phyloP scores from a whole-genome alignment of 2,113 vertebrate genomes.

The Machaerirhynchus nigripectus region DNA sequence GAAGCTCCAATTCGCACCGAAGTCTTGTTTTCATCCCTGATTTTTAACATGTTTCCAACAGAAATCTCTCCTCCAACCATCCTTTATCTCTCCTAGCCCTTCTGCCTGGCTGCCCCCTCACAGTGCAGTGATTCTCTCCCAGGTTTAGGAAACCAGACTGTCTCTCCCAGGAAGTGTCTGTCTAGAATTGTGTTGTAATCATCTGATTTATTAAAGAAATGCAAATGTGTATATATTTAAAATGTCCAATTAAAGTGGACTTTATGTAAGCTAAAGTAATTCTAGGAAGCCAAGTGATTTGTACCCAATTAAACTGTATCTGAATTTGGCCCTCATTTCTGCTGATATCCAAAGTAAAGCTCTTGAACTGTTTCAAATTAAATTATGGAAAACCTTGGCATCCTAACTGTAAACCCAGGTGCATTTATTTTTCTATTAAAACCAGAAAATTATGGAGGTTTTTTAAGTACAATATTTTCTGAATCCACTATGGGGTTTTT shows the following conservation, averaged over 20 bases:
- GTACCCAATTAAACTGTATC: not conserved
- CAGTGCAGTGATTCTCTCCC: not conserved
- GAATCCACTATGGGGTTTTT: not conserved
- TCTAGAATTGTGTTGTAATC: not conserved
- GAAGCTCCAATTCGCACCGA: not conserved
- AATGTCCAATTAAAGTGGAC: not conserved
- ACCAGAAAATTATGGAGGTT: not conserved
- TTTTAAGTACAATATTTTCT: not conserved
- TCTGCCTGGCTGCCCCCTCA: not conserved
- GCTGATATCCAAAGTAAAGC: not conserved
- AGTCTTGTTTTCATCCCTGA: not conserved
- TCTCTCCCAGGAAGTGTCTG: not conserved
- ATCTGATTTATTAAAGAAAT: not conserved
- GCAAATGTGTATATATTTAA: not conserved
- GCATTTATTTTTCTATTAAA: constrained; percentile 53
- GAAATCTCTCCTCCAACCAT: not conserved
- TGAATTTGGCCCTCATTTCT: constrained; percentile 20
- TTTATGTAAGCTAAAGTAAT: not conserved
- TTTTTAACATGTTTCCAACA: not conserved
- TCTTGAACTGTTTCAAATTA: constrained; percentile 33
- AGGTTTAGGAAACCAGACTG: not conserved
- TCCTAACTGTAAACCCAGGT: constrained; percentile 7
- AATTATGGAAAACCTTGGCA: constrained; percentile 21
- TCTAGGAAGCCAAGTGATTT: not conserved
- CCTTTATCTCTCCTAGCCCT: not conserved